Percentiles rank a stretch among this genome's conserved stretches.
These are phyloP conservation scores for Labia minor DNA, from an alignment of 2,888 invertebrate genomes.

Conservation along the genomic window DNA sequence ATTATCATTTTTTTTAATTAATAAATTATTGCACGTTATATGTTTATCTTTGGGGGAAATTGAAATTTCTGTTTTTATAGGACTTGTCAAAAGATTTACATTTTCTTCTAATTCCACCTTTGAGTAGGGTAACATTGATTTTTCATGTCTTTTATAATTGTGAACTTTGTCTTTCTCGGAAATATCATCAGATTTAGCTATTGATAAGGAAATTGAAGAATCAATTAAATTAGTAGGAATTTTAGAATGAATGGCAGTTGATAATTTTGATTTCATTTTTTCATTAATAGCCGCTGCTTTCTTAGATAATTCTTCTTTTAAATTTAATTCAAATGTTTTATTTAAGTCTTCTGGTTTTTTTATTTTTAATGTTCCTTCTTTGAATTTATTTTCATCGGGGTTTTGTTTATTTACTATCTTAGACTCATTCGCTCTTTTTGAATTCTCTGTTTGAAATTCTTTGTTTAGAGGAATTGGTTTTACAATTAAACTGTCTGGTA, in stretches of 20 bases:
- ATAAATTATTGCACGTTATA: too few species aligned
- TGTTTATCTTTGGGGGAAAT: too few species aligned
- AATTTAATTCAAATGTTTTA: neutral
- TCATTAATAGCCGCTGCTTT: neutral
- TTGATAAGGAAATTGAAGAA: neutral
- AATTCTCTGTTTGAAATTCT: neutral
- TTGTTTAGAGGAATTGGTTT: neutral
- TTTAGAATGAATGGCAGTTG: neutral
- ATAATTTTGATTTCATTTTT: conserved; percentile 13
- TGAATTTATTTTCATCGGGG: neutral
- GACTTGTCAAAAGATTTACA: neutral
- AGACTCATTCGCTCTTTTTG: neutral
- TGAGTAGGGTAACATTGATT: neutral
- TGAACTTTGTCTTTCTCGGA: neutral
- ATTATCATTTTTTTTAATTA: too few species aligned
- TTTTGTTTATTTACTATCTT: neutral
- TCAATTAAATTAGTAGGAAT: neutral
- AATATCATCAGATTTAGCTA: neutral
- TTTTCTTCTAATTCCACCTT: neutral
- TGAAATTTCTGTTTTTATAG: too few species aligned
- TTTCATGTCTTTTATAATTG: neutral
- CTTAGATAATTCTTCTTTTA: neutral
- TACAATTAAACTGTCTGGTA: conserved; percentile 9
- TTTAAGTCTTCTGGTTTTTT: conserved; percentile 13
- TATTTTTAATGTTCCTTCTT: neutral